Percentiles rank a stretch among this genome's conserved stretches.
Conservation (phyloP, 37 sponge, comb jelly and placozoan species). For the Ephydatia muelleri region DNA sequence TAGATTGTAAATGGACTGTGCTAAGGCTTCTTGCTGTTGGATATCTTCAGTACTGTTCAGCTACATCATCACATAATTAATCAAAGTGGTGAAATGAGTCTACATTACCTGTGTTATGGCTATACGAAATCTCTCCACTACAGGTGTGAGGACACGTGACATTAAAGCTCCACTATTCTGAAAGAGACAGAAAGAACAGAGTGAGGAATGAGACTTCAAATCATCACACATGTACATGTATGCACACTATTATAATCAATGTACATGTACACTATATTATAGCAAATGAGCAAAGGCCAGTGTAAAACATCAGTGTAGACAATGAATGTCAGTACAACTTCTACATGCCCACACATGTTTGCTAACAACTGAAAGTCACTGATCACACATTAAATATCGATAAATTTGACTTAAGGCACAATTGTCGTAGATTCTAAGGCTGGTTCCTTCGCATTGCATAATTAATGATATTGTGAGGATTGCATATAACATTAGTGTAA, state of each 20-base stretch:
- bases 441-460: no score
- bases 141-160: slow-evolving; percentile 22
- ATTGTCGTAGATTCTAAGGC: no score
- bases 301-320: no score
- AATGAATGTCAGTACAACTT: no score
- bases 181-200: background rate
- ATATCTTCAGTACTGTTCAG: slow-evolving; percentile 8
- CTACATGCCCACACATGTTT: no score
- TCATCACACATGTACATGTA: background rate
- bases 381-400: no score
- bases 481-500: no score
- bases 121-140: slow-evolving; percentile 39
- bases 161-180: slow-evolving; percentile 54
- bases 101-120: slow-evolving; percentile 39
- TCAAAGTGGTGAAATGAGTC: background rate
- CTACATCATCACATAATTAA: slow-evolving; percentile 9
- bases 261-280: background rate
- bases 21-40: slow-evolving; percentile 48
- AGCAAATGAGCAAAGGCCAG: background rate
- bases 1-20: slow-evolving; percentile 50
- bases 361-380: no score
- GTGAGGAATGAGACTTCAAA: background rate
- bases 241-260: no score
- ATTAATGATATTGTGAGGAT: no score
- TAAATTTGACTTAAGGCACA: no score